Evolutionary conservation across 1,140 invertebrate genomes (phyloP).

Genomic region (Eumaeus atala): DNA sequence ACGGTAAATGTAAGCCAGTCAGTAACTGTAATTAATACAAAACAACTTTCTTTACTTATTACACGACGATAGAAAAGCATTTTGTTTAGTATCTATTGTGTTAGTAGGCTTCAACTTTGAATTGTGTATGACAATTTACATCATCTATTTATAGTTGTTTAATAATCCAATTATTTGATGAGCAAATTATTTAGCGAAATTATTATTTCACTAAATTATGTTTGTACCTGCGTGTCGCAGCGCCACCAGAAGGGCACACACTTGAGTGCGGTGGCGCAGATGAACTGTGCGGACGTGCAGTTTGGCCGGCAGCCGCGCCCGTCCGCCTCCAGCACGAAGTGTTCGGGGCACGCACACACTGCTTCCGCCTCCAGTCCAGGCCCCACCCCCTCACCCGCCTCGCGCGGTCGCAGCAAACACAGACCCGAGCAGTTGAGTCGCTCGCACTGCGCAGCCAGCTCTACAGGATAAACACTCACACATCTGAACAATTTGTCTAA

Average conservation of each 20-base stretch:
- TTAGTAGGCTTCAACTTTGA: too few species aligned
- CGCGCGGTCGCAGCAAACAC: conserved; percentile 82
- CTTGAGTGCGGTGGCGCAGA: conserved; percentile 83
- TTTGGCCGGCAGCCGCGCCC: conserved; percentile 82
- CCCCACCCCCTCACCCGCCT: conserved; percentile 18
- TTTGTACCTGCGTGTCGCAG: conserved; percentile 82
- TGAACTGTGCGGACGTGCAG: conserved; percentile 87
- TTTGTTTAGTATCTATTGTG: too few species aligned
- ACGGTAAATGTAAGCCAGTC: too few species aligned
- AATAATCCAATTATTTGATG: too few species aligned
- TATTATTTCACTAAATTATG: too few species aligned
- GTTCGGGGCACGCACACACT: conserved; percentile 86
- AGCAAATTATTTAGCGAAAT: too few species aligned
- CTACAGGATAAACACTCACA: conserved; percentile 24
- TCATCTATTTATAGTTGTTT: not conserved
- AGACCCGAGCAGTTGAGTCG: conserved; percentile 81
- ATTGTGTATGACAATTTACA: not conserved
- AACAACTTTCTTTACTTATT: not conserved
- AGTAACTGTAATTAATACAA: not conserved
- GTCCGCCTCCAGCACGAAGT: conserved; percentile 81
- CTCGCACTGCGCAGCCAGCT: conserved; percentile 60
- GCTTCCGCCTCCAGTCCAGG: conserved; percentile 18
- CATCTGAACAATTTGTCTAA: not conserved
- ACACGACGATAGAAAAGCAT: too few species aligned
- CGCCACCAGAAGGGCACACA: conserved; percentile 88